These are phyloP conservation scores for Proterorhinus semilunaris DNA, from an alignment of 2,113 vertebrate genomes.

Conservation along the genomic window DNA sequence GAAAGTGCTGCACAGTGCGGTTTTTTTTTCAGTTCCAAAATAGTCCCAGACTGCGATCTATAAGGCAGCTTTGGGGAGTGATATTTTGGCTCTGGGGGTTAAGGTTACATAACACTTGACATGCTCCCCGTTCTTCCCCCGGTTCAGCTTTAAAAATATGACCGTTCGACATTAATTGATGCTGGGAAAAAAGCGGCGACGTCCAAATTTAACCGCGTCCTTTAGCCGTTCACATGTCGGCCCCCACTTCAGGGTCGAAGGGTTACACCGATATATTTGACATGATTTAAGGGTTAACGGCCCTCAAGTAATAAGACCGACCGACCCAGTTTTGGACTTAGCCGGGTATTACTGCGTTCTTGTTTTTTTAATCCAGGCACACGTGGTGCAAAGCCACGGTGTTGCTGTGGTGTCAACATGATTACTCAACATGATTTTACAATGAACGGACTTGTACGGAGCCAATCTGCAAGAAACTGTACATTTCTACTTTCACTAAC, in stretches of 20 bases:
- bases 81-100: constrained; percentile 49
- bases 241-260: neutral
- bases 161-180: constrained; percentile 14
- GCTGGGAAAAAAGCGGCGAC: neutral
- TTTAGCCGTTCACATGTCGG: constrained; percentile 1
- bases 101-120: constrained; percentile 57
- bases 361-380: neutral
- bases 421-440: no score
- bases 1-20: constrained; percentile 5
- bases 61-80: constrained; percentile 54
- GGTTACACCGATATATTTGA: neutral
- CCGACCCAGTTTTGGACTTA: neutral
- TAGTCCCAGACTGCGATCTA: constrained; percentile 47
- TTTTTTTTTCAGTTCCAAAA: constrained; percentile 54
- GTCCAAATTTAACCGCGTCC: constrained; percentile 23
- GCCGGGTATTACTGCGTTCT: neutral
- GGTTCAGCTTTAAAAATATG: constrained; percentile 18
- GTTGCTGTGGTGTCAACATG: no score
- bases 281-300: neutral
- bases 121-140: constrained; percentile 30
- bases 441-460: no score
- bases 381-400: neutral
- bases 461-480: no score
- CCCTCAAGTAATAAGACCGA: neutral
- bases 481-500: no score